Percentiles rank a stretch among this genome's conserved stretches.
phyloP scores from a whole-genome alignment of 2,888 invertebrate genomes.

The Prionchulus punctatus region DNA sequence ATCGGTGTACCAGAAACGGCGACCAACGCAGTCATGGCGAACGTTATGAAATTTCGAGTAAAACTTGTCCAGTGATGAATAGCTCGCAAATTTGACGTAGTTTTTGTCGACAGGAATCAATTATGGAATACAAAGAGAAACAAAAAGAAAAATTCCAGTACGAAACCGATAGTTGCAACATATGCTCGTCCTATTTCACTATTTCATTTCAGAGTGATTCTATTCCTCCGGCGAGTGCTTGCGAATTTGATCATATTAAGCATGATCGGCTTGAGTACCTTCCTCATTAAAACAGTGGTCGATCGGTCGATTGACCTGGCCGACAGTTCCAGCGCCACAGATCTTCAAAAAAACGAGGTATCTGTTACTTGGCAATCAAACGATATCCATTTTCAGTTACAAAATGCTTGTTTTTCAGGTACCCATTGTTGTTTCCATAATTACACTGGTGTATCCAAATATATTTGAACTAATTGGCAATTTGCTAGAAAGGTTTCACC shows the following conservation, averaged over 20 bases:
- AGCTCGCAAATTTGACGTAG: background rate
- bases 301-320: slow-evolving; percentile 43
- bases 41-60: slow-evolving; percentile 34
- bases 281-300: slow-evolving; percentile 65
- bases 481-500: slow-evolving; percentile 71
- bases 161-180: background rate
- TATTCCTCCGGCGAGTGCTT: background rate
- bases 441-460: slow-evolving; percentile 69
- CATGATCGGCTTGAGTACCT: slow-evolving; percentile 64
- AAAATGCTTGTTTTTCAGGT: slow-evolving; percentile 39
- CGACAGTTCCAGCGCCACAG: slow-evolving; percentile 37
- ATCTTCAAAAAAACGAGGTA: slow-evolving; percentile 73
- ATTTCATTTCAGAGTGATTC: background rate
- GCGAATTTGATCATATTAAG: slow-evolving; percentile 46
- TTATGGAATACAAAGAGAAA: slow-evolving; percentile 63
- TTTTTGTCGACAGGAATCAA: slow-evolving; percentile 33
- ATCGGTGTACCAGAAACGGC: slow-evolving; percentile 91
- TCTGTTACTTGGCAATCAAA: too few species aligned
- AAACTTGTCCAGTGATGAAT: background rate
- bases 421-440: slow-evolving; percentile 70
- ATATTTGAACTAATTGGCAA: slow-evolving; percentile 61
- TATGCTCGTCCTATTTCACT: background rate
- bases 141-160: slow-evolving; percentile 45
- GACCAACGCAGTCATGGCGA: slow-evolving; percentile 48
- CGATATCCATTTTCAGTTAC: too few species aligned